Evolutionary conservation across 2,113 vertebrate species (phyloP).

Genomic region (Catharus fuscescens): DNA sequence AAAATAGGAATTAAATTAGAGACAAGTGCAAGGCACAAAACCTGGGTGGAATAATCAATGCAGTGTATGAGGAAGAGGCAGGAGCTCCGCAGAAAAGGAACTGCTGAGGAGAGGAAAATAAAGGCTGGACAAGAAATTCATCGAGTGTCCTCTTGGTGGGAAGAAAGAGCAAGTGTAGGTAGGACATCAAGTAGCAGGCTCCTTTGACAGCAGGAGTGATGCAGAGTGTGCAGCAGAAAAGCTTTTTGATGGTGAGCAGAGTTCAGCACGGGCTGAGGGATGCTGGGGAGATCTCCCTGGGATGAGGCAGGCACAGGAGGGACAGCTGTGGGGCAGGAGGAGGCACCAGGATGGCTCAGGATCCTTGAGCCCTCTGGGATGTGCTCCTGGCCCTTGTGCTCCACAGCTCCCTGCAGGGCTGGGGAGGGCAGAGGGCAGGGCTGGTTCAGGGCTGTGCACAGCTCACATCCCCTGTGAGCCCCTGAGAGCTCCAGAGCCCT

Average conservation of each 20-base stretch:
- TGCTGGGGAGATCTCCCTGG: background rate
- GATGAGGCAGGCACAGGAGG: background rate
- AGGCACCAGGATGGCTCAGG: background rate
- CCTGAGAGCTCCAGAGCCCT: background rate
- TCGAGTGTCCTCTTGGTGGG: background rate
- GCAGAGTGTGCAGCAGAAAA: background rate
- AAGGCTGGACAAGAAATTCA: background rate
- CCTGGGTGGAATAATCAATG: background rate
- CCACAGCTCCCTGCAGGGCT: background rate
- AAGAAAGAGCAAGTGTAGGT: background rate
- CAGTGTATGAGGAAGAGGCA: background rate
- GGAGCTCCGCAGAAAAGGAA: background rate
- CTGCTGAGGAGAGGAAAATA: background rate
- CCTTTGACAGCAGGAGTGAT: background rate
- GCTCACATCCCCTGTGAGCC: background rate
- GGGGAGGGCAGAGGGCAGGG: background rate
- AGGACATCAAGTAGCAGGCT: background rate
- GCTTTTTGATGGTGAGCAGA: background rate
- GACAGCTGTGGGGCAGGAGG: background rate
- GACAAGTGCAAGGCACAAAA: background rate
- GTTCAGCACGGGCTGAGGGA: background rate
- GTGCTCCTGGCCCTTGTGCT: background rate
- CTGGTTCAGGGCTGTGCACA: background rate
- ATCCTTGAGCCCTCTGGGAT: background rate
- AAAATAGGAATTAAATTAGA: background rate